Evolutionary conservation across 2,113 vertebrate genomes (phyloP).

Genomic region (Peromyscus maniculatus): DNA sequence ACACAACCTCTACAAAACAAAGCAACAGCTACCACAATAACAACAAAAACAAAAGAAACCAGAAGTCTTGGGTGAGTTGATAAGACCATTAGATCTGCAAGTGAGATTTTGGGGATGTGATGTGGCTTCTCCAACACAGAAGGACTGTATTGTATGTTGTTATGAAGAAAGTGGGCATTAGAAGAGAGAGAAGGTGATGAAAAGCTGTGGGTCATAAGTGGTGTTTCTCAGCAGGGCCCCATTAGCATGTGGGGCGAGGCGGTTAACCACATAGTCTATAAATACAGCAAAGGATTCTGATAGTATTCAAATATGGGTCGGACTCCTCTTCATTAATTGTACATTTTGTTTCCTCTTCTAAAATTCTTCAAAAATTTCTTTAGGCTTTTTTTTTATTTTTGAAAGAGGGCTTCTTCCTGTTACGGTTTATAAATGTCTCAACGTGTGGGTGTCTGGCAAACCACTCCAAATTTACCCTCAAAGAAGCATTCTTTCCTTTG

Average conservation of each 20-base stretch:
- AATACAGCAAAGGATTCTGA: constrained; percentile 28
- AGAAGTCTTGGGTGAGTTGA: background rate
- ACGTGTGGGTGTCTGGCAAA: constrained; percentile 74
- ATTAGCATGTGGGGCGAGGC: background rate
- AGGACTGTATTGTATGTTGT: constrained; percentile 18
- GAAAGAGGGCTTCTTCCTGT: constrained; percentile 79
- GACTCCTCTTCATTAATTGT: constrained; percentile 46
- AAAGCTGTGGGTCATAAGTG: background rate
- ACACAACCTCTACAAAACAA: constrained; percentile 18
- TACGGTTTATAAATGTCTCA: constrained; percentile 79
- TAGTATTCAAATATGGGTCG: background rate
- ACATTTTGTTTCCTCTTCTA: constrained; percentile 64
- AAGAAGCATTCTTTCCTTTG: constrained; percentile 72
- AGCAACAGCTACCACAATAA: background rate
- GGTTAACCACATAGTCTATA: background rate
- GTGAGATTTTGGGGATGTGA: constrained; percentile 42
- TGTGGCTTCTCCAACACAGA: constrained; percentile 12
- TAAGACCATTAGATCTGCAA: constrained; percentile 30
- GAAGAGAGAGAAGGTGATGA: background rate
- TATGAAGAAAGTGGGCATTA: constrained; percentile 3
- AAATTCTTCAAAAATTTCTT: constrained; percentile 62
- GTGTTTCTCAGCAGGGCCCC: background rate
- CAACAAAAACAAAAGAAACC: background rate
- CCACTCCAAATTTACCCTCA: constrained; percentile 76
- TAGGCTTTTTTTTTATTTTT: constrained; percentile 41